Evolutionary conservation across 2,888 invertebrate genomes (phyloP).

Genomic region (Dolichopus griseipennis): DNA sequence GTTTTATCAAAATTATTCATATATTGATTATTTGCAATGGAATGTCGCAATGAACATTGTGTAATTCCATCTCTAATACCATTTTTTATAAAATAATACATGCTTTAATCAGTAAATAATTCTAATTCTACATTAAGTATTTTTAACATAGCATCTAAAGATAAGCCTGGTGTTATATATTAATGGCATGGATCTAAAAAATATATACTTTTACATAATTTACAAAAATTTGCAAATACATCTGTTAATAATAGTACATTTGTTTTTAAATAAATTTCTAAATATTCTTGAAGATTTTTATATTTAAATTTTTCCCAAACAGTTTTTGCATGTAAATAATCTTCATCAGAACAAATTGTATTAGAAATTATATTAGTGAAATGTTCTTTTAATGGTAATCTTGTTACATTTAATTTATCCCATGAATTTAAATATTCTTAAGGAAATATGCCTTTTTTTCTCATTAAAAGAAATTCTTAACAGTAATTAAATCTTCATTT

Average conservation of each 20-base stretch:
- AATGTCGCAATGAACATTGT: slow-evolving; percentile 9
- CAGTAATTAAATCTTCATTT: too few relatives aligned
- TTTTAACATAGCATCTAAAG: slow-evolving; percentile 29
- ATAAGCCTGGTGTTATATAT: slow-evolving; percentile 28
- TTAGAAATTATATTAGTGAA: too few relatives aligned
- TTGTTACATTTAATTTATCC: too few relatives aligned
- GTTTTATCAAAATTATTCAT: too few relatives aligned
- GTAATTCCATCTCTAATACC: slow-evolving; percentile 13
- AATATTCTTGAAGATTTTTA: slow-evolving; percentile 31
- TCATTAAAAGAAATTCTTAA: too few relatives aligned
- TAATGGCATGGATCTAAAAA: slow-evolving; percentile 28
- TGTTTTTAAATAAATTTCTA: slow-evolving; percentile 29
- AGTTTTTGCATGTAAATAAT: slow-evolving; percentile 26
- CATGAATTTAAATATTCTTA: too few relatives aligned
- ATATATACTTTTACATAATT: slow-evolving; percentile 8
- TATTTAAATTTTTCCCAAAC: slow-evolving; percentile 32
- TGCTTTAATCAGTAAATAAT: slow-evolving; percentile 17
- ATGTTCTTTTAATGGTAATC: too few relatives aligned
- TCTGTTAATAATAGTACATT: slow-evolving; percentile 34
- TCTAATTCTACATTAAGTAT: slow-evolving; percentile 18
- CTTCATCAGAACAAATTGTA: background rate
- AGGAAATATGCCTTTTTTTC: too few relatives aligned
- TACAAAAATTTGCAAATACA: slow-evolving; percentile 22
- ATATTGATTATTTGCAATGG: slow-evolving; percentile 4
- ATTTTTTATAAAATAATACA: slow-evolving; percentile 11